These are phyloP conservation scores for Siniperca undulata DNA, from an alignment of 2,797 vertebrate species.

Conservation along the genomic window DNA sequence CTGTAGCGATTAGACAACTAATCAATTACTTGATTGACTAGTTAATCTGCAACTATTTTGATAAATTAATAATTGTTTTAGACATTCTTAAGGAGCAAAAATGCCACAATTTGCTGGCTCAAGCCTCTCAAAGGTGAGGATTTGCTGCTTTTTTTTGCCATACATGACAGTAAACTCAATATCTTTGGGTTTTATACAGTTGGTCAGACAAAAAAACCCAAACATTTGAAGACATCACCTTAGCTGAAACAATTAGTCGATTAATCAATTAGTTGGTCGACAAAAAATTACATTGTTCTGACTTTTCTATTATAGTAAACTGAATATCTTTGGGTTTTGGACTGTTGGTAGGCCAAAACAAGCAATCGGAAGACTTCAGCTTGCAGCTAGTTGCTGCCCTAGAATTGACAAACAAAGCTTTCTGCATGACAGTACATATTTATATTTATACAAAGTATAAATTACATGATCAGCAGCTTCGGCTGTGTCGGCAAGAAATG, in stretches of 20 bases:
- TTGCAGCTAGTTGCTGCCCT: neutral
- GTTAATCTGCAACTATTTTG: no score
- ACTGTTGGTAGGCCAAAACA: neutral
- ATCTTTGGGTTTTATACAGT: neutral
- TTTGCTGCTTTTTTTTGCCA: neutral
- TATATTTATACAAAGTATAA: no score
- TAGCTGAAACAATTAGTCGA: neutral
- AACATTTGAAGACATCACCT: neutral
- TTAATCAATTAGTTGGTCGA: neutral
- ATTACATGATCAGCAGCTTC: neutral
- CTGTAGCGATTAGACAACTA: neutral
- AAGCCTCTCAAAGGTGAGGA: neutral
- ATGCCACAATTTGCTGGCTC: neutral
- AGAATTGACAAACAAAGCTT: neutral
- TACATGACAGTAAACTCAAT: neutral
- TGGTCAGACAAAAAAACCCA: neutral
- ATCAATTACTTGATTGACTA: neutral
- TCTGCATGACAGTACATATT: neutral
- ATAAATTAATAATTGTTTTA: no score
- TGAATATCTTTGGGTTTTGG: neutral
- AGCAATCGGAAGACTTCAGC: neutral
- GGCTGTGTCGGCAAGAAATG: no score
- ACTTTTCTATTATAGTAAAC: neutral
- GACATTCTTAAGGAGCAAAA: neutral
- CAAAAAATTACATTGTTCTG: neutral